Conservation (phyloP, 2,113 vertebrate species). For the Raja brachyura region DNA sequence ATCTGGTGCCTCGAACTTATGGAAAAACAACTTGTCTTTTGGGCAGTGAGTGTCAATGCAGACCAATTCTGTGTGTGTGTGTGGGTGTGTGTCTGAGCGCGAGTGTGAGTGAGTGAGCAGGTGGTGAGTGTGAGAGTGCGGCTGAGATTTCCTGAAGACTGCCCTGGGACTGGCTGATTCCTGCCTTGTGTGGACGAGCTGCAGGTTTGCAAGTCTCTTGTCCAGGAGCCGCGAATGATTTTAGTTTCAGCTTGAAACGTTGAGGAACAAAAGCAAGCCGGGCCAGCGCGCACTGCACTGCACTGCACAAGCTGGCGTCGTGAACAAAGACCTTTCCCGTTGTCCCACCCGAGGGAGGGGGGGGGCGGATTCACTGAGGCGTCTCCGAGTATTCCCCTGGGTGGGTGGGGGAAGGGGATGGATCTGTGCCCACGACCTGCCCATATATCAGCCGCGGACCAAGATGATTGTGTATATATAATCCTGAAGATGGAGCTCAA, state of each 20-base stretch:
- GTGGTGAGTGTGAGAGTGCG: background rate
- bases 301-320: background rate
- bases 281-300: background rate
- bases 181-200: no score
- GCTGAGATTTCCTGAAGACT: no score
- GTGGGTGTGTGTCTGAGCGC: background rate
- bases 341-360: no score
- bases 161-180: no score
- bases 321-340: background rate
- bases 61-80: background rate
- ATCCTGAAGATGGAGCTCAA: background rate
- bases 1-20: no score
- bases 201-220: background rate
- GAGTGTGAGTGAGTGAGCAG: no score
- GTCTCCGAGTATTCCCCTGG: background rate
- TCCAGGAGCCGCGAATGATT: background rate
- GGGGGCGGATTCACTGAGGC: background rate
- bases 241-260: background rate
- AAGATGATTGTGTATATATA: slow-evolving; percentile 39
- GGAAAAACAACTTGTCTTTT: background rate
- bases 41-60: background rate
- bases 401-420: no score
- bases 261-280: background rate
- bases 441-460: slow-evolving; percentile 15
- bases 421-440: background rate